Evolutionary conservation across 2,888 invertebrate genomes (phyloP).

Genomic region (Stenodera caucasica): DNA sequence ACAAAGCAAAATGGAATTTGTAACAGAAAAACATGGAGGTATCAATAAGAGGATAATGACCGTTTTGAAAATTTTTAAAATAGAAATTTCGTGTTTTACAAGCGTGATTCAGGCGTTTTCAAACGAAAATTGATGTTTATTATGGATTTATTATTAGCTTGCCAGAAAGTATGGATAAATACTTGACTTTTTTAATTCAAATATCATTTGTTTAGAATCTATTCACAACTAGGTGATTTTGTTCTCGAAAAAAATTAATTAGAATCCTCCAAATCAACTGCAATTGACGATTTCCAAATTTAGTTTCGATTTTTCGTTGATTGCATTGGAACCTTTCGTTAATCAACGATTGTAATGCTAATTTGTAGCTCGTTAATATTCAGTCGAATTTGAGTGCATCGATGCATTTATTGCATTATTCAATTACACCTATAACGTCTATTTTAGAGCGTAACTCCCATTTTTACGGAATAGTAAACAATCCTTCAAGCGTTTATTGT

Average conservation of each 20-base stretch:
- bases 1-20: too few species aligned
- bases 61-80: background rate
- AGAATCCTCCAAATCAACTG: background rate
- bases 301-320: too few species aligned
- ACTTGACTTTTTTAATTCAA: background rate
- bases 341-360: too few species aligned
- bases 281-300: too few species aligned
- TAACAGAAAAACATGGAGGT: background rate
- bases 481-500: background rate
- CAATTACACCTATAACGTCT: too few species aligned
- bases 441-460: too few species aligned
- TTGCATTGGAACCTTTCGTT: too few species aligned
- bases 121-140: conserved; percentile 2
- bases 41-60: conserved; percentile 4
- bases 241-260: background rate
- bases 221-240: background rate
- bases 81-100: background rate
- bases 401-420: too few species aligned
- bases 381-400: too few species aligned
- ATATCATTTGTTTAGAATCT: background rate
- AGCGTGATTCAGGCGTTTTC: background rate
- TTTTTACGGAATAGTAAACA: background rate
- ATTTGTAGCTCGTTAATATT: too few species aligned
- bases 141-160: conserved; percentile 7
- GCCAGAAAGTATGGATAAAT: background rate